Conservation (phyloP, 2,888 invertebrate species). For the Ypsolopha scabrella region DNA sequence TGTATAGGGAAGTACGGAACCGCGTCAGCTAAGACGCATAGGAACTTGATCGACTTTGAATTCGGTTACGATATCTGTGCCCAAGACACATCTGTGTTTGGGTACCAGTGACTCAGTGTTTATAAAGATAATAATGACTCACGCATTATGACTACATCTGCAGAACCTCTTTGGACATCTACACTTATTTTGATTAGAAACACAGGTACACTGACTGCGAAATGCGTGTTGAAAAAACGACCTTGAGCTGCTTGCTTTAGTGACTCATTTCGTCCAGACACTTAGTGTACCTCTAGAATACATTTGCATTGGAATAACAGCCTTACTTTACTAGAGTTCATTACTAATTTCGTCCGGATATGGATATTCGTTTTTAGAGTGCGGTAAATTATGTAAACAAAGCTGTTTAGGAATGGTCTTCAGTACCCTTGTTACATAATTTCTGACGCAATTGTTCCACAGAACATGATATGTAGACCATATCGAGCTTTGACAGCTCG, state of each 20-base stretch:
- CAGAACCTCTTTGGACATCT: background rate
- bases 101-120: slow-evolving; percentile 31
- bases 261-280: background rate
- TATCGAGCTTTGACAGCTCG: too few species aligned
- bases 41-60: slow-evolving; percentile 8
- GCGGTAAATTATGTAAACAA: too few species aligned
- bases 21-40: too few species aligned
- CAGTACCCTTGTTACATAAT: too few species aligned
- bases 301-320: too few species aligned
- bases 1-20: too few species aligned
- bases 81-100: slow-evolving; percentile 40
- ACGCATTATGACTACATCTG: slow-evolving; percentile 11
- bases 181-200: background rate
- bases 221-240: background rate
- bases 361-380: too few species aligned
- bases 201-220: background rate
- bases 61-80: slow-evolving; percentile 19
- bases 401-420: too few species aligned
- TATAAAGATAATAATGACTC: slow-evolving; percentile 29
- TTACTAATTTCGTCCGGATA: too few species aligned
- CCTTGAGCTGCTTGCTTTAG: background rate
- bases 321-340: too few species aligned
- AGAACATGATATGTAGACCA: too few species aligned
- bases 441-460: too few species aligned
- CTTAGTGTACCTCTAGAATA: background rate